Base-by-base conservation (phyloP, 1,140 invertebrate genomes). In the Caenorhabditis latens region DNA sequence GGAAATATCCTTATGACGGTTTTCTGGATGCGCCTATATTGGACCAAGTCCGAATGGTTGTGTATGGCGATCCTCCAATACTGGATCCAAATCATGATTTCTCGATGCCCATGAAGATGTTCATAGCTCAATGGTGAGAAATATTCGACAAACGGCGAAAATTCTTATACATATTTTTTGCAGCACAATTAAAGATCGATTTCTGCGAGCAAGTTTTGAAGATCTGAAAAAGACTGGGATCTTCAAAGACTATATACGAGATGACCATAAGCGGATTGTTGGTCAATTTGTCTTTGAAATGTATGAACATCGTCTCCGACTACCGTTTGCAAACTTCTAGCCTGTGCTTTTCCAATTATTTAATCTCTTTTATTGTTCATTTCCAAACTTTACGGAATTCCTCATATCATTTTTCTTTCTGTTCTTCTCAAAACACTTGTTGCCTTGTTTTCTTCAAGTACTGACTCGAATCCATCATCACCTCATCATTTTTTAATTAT, bases 21-120 rank as follows among this genome's bases (percentile, higher is more conserved):
- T 88, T 92, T 65, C 86, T 85, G 85, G 87, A 90, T 48, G 84
- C 91, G 21, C 88, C 89, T 55, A 85, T 91, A 16, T 90, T 91
- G 82, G 89, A 88, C 8, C 91, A 92, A 88, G 67, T 91, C 32
- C 84, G 92, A 83, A 89, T 88, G 82, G 90, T 91, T 2, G 91
- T 91, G 9, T 82, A 86, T 63, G 91, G 89, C 16, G 91, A 91
- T 86, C 91, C 91, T 16, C 88, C 89, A 16, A 90, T 90, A 50
- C 32, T 91, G 24, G 46, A 75, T 13, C 58, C 84, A 16, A 61
- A 57, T 19, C 90, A 90, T 53, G 71, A 48, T 6, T 65, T 86
- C 50, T 92, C 83, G 67, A 46, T 90, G 14, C 58, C 21, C 14
- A 83, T 67, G 48, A 91, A 86, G 32, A 53, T 50, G 19, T 91